These are phyloP conservation scores for Proteles cristata DNA, from an alignment of 2,113 vertebrate genomes.

Conservation along the genomic window DNA sequence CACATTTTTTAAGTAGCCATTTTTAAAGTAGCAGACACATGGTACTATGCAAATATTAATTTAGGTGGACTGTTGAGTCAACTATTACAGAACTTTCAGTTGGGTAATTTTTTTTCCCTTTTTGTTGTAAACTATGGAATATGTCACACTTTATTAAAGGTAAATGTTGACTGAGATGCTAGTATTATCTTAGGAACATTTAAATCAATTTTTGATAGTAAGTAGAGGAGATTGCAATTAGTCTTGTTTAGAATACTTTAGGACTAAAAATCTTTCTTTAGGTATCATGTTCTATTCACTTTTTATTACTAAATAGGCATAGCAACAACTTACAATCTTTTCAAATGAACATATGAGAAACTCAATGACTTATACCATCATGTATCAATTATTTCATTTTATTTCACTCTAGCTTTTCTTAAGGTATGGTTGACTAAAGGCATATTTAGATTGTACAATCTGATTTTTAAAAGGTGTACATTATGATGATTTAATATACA, in stretches of 20 bases:
- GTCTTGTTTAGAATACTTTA: neutral
- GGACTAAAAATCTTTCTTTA: neutral
- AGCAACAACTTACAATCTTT: neutral
- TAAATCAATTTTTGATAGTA: neutral
- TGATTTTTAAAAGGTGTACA: neutral
- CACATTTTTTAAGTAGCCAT: neutral
- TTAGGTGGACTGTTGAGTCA: neutral
- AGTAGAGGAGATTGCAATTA: conserved; percentile 12
- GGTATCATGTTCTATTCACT: neutral
- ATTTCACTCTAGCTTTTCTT: conserved; percentile 16
- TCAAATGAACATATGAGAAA: neutral
- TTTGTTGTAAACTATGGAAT: neutral
- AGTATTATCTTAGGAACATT: neutral
- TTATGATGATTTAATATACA: neutral
- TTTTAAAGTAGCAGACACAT: neutral
- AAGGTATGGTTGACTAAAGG: neutral
- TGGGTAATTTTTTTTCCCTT: neutral
- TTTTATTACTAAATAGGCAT: neutral
- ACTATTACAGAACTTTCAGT: neutral
- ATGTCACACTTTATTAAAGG: neutral
- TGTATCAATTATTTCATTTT: neutral
- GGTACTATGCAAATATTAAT: neutral
- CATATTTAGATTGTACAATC: neutral
- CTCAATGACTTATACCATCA: neutral
- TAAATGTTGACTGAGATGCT: neutral